Base-by-base conservation (phyloP, 2,113 vertebrate species). In the Nycticryphes semicollaris region DNA sequence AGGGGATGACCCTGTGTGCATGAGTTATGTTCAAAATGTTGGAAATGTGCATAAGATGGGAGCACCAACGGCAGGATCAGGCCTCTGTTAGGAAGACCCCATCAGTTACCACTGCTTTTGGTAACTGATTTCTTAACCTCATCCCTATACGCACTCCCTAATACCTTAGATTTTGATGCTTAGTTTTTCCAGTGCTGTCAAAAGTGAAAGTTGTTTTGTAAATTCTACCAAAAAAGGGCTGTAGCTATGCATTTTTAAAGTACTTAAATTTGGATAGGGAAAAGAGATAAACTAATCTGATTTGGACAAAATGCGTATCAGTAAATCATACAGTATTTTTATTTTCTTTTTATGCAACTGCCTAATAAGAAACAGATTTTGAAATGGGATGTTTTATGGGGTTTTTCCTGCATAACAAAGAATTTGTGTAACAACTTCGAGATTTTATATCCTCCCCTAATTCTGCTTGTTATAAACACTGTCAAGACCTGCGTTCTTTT, bases 291-390 rank as follows among this genome's bases (percentile, higher is more conserved):
- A 53, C 43, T 69, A 78, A 88, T 96, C 64, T 72, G 86, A 75
- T 88, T 76, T 96, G 90, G 56, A 87, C 73, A 63, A 84, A 90
- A 75, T 14, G 13, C 1, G 0, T 48, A 82, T 51, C 88, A 79
- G 37, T 93, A 92, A 96, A 91, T 84, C 73, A 67, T 47, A 41
- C 0, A 3, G 48, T 75, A 77, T 67, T 93, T 91, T 94, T 37
- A 30, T 82, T 91, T 76, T 80, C 33, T 86, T 95, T 90, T 93
- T 72, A 64, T 92, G 31, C 68, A 81, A 78, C 63, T 86, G 33
- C 31, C 45, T 94, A 92, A 93, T 89, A 87, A 54, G 83, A 95
- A 96, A 57, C 90, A 93, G 68, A 82, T 93, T 93, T 89, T 81
- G 73, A 92, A 90, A 67, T 24, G 5, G 12, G 2, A 13, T 70